A percentile compares a stretch with the other conserved stretches of the same genome.
Conservation (phyloP, 2,113 vertebrate genomes). For the Salminus brasiliensis region DNA sequence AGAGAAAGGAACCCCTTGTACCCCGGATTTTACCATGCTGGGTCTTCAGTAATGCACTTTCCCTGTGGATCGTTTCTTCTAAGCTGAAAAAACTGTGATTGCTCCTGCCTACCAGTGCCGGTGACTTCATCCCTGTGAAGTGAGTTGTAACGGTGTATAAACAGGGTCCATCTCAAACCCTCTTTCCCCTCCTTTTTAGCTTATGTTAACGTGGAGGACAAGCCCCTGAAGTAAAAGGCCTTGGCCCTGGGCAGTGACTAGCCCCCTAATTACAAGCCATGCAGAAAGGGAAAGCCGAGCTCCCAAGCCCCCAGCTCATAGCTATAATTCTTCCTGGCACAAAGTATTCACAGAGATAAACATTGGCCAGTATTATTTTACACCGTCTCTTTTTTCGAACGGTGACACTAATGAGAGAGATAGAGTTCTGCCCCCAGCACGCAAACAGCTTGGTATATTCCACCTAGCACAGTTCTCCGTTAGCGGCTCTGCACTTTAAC, state of each 20-base stretch:
- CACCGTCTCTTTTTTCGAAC: neutral
- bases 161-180: neutral
- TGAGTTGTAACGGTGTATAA: conserved; percentile 5
- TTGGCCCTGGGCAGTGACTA: neutral
- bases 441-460: neutral
- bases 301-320: neutral
- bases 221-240: neutral
- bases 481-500: neutral
- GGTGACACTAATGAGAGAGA: conserved; percentile 24
- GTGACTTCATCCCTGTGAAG: conserved; percentile 9
- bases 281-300: conserved; percentile 2
- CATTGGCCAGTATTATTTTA: conserved; percentile 16
- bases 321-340: conserved; percentile 6
- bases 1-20: neutral
- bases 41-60: neutral
- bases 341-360: conserved; percentile 13
- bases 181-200: neutral
- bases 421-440: neutral
- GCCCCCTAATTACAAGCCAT: conserved; percentile 24
- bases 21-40: neutral
- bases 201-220: neutral
- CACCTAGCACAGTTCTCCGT: neutral
- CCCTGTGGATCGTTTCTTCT: neutral
- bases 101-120: neutral
- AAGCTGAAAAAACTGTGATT: neutral